These are phyloP conservation scores for Phortica magna DNA, from an alignment of 2,888 invertebrate species.

Conservation along the genomic window DNA sequence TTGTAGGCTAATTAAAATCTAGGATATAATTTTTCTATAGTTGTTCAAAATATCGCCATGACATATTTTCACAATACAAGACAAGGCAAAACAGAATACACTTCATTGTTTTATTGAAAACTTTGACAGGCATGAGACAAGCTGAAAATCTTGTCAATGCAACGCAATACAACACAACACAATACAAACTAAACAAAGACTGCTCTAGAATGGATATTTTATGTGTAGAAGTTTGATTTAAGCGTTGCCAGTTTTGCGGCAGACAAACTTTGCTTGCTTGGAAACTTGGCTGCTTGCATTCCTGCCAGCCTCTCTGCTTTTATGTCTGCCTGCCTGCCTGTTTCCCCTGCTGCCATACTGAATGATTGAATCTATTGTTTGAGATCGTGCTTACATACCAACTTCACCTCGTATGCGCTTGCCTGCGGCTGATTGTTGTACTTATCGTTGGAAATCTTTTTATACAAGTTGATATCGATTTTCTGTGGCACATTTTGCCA, in stretches of 20 bases:
- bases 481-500: not conserved
- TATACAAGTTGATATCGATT: conserved; percentile 13
- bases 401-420: not conserved
- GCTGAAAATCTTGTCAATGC: not conserved
- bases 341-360: not conserved
- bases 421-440: not conserved
- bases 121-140: not conserved
- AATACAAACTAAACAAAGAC: not conserved
- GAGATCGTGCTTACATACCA: not conserved
- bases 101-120: not conserved
- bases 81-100: not conserved
- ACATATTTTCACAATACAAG: not conserved
- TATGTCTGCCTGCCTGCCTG: not conserved
- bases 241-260: conserved; percentile 6
- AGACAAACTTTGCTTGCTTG: not conserved
- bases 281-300: not conserved
- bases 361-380: not conserved
- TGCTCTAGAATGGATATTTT: not conserved
- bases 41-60: not conserved
- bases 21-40: not conserved
- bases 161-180: not conserved
- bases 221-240: conserved; percentile 8
- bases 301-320: not conserved
- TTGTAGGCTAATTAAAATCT: not conserved
- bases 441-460: not conserved